Conservation (phyloP, 2,888 invertebrate genomes). For the Luperina testacea region DNA sequence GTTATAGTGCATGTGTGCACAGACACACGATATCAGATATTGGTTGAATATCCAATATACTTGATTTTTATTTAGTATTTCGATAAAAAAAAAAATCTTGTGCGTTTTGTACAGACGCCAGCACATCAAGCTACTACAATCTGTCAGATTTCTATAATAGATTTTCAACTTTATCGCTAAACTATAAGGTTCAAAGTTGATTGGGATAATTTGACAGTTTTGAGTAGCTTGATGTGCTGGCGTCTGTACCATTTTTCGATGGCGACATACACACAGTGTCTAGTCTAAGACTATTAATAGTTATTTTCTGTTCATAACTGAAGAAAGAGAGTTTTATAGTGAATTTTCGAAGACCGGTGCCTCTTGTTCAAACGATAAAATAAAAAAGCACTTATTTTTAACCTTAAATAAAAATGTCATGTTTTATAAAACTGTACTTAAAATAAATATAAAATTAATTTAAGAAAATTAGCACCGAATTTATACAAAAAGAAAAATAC, state of each 20-base stretch:
- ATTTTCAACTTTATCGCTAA: too few relatives aligned
- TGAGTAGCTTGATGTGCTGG: too few relatives aligned
- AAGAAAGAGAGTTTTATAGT: background rate
- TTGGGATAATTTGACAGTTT: too few relatives aligned
- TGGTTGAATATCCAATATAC: background rate
- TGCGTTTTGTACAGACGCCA: background rate
- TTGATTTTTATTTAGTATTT: background rate
- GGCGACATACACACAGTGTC: background rate
- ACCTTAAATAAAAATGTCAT: conserved; percentile 61
- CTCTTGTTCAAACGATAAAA: background rate
- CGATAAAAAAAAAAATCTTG: background rate
- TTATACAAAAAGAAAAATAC: conserved; percentile 69
- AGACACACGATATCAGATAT: background rate
- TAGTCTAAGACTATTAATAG: background rate
- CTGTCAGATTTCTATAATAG: too few relatives aligned
- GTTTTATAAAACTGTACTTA: conserved; percentile 66
- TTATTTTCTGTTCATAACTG: background rate
- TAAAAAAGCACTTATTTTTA: conserved; percentile 17
- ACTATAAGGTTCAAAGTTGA: too few relatives aligned
- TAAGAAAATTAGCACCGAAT: conserved; percentile 71
- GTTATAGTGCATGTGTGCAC: background rate
- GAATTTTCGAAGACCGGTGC: conserved; percentile 1
- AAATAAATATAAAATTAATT: conserved; percentile 48
- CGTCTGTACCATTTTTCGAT: background rate
- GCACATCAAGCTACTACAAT: too few relatives aligned